A percentile compares a stretch with the other conserved stretches of the same genome.
phyloP scores from a whole-genome alignment of 1,140 invertebrate genomes.

The Conus ventricosus region DNA sequence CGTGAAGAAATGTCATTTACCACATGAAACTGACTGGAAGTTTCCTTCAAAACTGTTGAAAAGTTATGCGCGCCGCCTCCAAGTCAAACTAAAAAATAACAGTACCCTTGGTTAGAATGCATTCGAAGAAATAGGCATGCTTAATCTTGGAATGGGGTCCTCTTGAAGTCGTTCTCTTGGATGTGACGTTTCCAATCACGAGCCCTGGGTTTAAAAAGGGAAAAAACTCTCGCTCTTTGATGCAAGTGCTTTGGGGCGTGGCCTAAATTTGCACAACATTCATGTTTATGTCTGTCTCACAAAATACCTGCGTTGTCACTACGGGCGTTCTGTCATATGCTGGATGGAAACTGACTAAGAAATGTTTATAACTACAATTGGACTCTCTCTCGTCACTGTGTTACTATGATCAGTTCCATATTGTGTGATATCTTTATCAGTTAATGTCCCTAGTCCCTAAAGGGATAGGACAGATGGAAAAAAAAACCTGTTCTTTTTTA shows the following conservation, averaged over 20 bases:
- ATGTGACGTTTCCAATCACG: slow-evolving; percentile 19
- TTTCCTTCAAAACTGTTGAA: neutral
- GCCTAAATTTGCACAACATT: neutral
- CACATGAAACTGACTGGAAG: neutral
- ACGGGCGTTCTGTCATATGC: too few species aligned
- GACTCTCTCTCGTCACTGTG: too few species aligned
- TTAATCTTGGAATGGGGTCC: neutral
- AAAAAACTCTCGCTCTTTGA: neutral
- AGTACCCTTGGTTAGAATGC: neutral
- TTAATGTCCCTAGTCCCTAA: too few species aligned
- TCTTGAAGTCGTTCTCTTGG: slow-evolving; percentile 7
- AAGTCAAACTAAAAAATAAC: neutral
- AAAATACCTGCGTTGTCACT: too few species aligned
- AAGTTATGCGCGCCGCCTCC: neutral
- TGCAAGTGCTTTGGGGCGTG: neutral
- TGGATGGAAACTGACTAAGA: too few species aligned
- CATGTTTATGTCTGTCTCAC: too few species aligned
- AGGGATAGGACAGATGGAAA: too few species aligned
- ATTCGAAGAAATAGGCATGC: neutral
- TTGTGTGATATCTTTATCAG: too few species aligned
- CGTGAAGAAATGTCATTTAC: neutral
- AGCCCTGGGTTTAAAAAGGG: neutral
- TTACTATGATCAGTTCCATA: too few species aligned
- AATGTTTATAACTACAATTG: too few species aligned
- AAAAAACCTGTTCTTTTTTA: too few species aligned